Evolutionary conservation across 2,797 vertebrate species (phyloP).

Genomic region (Phrynocephalus forsythii): DNA sequence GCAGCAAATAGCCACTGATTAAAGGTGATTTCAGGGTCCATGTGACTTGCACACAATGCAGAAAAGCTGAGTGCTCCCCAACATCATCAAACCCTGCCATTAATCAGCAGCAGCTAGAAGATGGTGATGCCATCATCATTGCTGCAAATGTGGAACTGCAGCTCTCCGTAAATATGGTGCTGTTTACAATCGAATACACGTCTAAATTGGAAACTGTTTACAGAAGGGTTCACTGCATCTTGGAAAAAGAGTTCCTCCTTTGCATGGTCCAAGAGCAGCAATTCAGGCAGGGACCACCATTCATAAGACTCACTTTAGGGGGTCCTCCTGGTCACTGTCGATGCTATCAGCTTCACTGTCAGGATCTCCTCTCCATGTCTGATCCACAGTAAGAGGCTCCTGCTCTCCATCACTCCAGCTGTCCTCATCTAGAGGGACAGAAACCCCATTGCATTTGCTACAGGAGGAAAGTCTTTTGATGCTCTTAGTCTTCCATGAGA

Average conservation of each 20-base stretch:
- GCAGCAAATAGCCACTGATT: too few relatives aligned
- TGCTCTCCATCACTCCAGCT: conserved; percentile 94
- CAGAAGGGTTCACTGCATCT: too few relatives aligned
- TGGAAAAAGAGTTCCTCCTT: neutral
- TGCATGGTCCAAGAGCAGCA: neutral
- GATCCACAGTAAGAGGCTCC: conserved; percentile 89
- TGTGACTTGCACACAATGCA: too few relatives aligned
- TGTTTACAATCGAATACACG: neutral
- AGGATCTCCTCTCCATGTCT: conserved; percentile 96
- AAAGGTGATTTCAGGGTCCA: too few relatives aligned
- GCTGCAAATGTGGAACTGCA: too few relatives aligned
- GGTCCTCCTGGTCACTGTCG: conserved; percentile 97
- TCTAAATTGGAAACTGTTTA: neutral
- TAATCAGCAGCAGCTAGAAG: too few relatives aligned
- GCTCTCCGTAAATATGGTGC: too few relatives aligned
- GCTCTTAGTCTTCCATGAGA: neutral
- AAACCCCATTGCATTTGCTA: rapidly evolving
- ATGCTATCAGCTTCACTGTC: conserved; percentile 97
- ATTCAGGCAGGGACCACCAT: neutral
- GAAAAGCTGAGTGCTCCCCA: too few relatives aligned
- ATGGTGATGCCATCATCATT: too few relatives aligned
- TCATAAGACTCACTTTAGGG: conserved; percentile 87
- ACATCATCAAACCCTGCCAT: too few relatives aligned
- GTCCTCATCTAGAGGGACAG: conserved; percentile 88
- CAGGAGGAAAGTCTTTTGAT: neutral